Evolutionary conservation across 1,140 invertebrate species (phyloP), one percentile per base, ranked within the genome.

Genomic region (Caligus rogercresseyi): DNA sequence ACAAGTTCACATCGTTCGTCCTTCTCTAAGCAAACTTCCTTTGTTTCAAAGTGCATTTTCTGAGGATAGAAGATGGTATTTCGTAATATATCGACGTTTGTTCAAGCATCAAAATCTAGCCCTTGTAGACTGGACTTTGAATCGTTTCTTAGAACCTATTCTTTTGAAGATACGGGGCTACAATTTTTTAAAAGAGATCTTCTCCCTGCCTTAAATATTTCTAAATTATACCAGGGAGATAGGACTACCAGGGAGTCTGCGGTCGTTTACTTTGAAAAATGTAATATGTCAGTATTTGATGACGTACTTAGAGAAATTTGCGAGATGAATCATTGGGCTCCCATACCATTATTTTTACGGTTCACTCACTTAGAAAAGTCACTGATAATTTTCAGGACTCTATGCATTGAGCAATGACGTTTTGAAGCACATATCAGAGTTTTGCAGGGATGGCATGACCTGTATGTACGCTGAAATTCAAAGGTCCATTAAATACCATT

Each of bases 1-100:
- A 66, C 79, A 80, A 69, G 74, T 74, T n/a, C 79, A 81, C 69
- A 69, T 81, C 13, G 70, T 80, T 16, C 68, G 73, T 26, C 80
- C 80, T 54, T 70, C 74, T n/a, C 65, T 81, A 14, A 68, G 64
- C 15, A 71, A 73, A 63, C 23, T 77, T 55, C 64, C 72, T 25
- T 69, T 54, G 59, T 66, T 77, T 25, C 61, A 72, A 58, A 20
- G 23, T 20, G 13, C 26, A 7, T 54, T 52, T 21, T 1, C 4
- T 1, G 15, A 58, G 51, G 55, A 16, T 31, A 3, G 14, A 20
- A 20, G 54, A 19, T 15, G 13, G 53, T 16, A 19, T 23, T 19
- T 67, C 61, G 66, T 65, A 55, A 43, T 43, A 43, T 43, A 43
- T n/a, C 31, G 31, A 11, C 31, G 31, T 11, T 43, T 43, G 31